Base-by-base conservation (phyloP, 2,113 vertebrate genomes). In the Gymnorhina tibicen region DNA sequence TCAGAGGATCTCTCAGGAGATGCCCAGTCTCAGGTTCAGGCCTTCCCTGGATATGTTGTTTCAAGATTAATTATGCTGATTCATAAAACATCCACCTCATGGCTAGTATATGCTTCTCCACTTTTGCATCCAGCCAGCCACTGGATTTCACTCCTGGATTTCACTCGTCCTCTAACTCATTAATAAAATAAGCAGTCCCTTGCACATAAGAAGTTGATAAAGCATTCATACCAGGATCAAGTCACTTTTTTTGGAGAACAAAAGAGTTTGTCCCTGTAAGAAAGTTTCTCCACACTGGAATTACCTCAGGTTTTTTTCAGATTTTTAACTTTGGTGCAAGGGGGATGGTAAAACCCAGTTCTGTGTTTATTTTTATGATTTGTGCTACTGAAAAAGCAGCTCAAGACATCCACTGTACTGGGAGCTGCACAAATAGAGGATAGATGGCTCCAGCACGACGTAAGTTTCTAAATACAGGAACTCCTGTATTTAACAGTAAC, bases 61-160 rank as follows among this genome's bases (percentile, higher is more conserved):
- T 58, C 16, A 42, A 46, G 64, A 67, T 93, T 93, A 88, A 83
- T 94, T 83, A 52, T 69, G 92, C 87, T 74, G 90, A 93, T 96
- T 96, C 95, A 96, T 74, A 95, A 90, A 90, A 70, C 68, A 26
- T 9, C 59, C 59, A 32, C 67, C 55, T 74, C 35, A 4, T 0
- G 6, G 63, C 39, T 63, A 26, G 32, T 56, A 86, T 16, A 26
- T 50, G 69, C 60, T 86, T 75, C 41, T 35, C 66, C 6, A 2
- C 19, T 67, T 84, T 73, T 42, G 12, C 75, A 63, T 55, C 42
- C 70, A 56, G 74, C 42, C 70, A 52, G 74, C 16, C 16, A 6
- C 23, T 33, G 30, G 64, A 49, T 72, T 62, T 41, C 56, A 28
- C 33, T 86, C 37, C 78, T 58, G 63, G 53, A 41, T 74, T 81